A percentile compares a stretch with the other conserved stretches of the same genome.
Evolutionary conservation across 1,140 invertebrate genomes (phyloP).

Genomic region (Teleogryllus occipitalis): DNA sequence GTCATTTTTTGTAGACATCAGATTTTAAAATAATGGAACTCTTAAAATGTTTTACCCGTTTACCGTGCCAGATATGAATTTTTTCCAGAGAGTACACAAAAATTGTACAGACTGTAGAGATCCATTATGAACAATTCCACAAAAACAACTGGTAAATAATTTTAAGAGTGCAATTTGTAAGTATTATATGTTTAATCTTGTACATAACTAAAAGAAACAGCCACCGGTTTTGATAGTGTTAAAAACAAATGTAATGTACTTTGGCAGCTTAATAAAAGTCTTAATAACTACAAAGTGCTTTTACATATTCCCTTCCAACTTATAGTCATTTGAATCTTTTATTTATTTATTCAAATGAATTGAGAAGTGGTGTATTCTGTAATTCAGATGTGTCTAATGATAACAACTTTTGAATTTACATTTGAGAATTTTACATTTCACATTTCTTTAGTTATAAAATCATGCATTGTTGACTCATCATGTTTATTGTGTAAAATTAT

Average conservation of each 20-base stretch:
- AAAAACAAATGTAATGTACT: constrained; percentile 3
- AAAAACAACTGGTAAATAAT: background rate
- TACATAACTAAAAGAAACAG: background rate
- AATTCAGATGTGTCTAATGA: no score
- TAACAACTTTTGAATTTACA: no score
- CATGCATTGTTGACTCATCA: no score
- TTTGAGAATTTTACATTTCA: no score
- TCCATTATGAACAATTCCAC: background rate
- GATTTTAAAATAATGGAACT: background rate
- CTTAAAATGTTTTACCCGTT: background rate
- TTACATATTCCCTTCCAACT: no score
- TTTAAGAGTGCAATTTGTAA: constrained; percentile 5
- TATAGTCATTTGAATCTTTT: no score
- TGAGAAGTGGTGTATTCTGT: no score
- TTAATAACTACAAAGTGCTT: background rate
- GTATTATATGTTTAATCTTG: constrained; percentile 6
- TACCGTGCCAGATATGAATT: background rate
- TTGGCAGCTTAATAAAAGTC: constrained; percentile 1
- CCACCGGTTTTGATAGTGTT: constrained; percentile 3
- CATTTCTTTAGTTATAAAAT: no score
- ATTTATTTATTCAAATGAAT: no score
- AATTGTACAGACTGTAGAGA: background rate
- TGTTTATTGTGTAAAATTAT: no score
- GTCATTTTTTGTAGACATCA: constrained; percentile 1
- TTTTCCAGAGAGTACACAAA: background rate